Evolutionary conservation across 2,797 vertebrate species (phyloP).

Genomic region (Ctenosaura bakeri): DNA sequence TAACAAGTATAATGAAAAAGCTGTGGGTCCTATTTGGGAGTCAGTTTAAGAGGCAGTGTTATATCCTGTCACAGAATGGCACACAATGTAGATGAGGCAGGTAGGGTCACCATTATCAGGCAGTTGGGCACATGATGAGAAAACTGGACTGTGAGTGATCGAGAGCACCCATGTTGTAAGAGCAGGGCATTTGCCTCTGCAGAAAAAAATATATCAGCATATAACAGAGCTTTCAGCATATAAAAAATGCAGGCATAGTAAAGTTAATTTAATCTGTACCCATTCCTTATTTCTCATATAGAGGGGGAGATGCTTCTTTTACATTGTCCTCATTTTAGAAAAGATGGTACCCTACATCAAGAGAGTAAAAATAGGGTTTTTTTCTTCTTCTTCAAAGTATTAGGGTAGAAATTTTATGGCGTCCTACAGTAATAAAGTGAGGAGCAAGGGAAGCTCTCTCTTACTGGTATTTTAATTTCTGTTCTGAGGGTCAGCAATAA

Average conservation of each 20-base stretch:
- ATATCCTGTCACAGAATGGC: fast-evolving
- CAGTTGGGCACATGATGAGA: slow-evolving; percentile 4
- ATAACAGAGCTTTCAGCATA: neutral
- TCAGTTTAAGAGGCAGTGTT: neutral
- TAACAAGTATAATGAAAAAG: slow-evolving; percentile 29
- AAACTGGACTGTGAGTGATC: neutral
- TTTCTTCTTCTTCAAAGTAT: neutral
- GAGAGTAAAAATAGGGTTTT: neutral
- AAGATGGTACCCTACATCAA: neutral
- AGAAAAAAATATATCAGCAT: neutral
- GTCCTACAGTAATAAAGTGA: neutral
- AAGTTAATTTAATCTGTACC: neutral
- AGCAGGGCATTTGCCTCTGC: neutral
- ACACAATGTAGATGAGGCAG: neutral
- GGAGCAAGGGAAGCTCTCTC: neutral
- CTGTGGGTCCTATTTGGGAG: neutral
- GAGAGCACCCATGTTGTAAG: neutral
- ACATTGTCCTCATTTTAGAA: neutral
- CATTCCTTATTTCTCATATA: neutral
- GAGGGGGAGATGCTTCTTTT: neutral
- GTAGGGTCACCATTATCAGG: neutral
- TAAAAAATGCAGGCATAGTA: neutral
- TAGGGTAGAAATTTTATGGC: neutral
- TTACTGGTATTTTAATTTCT: neutral
- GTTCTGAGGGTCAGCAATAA: neutral